Percentiles rank a stretch among this genome's conserved stretches.
Conservation (phyloP, 2,888 invertebrate species). For the Lasioglossum vierecki region DNA sequence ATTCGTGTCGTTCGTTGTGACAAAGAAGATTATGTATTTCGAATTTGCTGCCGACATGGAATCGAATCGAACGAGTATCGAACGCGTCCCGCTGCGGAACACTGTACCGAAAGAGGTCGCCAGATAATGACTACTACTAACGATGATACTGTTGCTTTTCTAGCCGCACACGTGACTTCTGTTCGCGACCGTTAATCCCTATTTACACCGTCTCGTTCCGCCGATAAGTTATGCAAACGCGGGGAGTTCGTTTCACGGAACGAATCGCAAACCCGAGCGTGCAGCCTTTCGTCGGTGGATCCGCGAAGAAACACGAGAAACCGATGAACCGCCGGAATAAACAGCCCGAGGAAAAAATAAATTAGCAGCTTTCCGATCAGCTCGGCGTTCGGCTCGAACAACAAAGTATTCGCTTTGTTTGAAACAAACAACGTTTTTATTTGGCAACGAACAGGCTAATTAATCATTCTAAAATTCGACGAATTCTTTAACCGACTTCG, state of each 20-base stretch:
- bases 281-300: neutral
- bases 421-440: neutral
- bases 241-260: slow-evolving; percentile 10
- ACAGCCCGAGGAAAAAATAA: neutral
- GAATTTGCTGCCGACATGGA: neutral
- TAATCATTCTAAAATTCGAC: neutral
- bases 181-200: slow-evolving; percentile 55
- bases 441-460: neutral
- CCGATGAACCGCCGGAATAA: neutral
- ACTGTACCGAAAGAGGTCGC: slow-evolving; percentile 45
- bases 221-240: slow-evolving; percentile 54
- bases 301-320: neutral
- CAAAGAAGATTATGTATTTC: too few relatives aligned
- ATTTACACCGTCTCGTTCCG: slow-evolving; percentile 51
- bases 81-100: neutral
- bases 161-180: slow-evolving; percentile 53
- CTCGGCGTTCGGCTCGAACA: neutral
- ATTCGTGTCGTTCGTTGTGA: neutral
- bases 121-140: slow-evolving; percentile 44
- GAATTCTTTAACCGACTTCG: too few relatives aligned
- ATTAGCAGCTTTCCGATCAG: neutral
- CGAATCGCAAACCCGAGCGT: slow-evolving; percentile 3
- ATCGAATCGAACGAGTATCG: neutral
- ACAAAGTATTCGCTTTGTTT: neutral
- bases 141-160: slow-evolving; percentile 40